Evolutionary conservation across 2,888 invertebrate genomes (phyloP), one percentile per base, ranked within the genome.

Genomic region (Ochropacha duplaris): DNA sequence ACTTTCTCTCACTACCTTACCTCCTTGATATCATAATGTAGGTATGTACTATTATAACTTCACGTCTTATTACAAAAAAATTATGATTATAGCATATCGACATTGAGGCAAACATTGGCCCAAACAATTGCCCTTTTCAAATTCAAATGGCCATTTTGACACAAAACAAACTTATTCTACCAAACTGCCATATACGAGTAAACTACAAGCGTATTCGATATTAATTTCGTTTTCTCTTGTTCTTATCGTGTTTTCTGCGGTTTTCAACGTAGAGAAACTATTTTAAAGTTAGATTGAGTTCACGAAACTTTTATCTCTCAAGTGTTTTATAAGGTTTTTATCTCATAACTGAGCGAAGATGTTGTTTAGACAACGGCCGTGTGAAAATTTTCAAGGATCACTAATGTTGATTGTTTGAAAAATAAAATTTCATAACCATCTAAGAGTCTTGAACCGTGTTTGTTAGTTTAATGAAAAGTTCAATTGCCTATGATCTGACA

Each of bases 271-370:
- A 70, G 72, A 65, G 58, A 72, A 86, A 84, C 85, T 84, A 83
- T 84, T 86, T 80, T 80, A 83, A 86, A 86, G 79, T 86, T 86
- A 86, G 81, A 86, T 85, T 84, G 83, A 84, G 86, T 86, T 86
- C 69, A 69, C 62, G 56, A 55, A 75, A 80, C 75, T 73, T 68
- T 67, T 68, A 61, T 74, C 65, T 62, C 62, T 57, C 61, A 73
- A 75, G 72, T 70, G 71, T 78, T 79, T 81, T 66, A 71, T 70
- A 71, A 54, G 68, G 71, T 77, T 81, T 79, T 81, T 75, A 68
- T 66, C 44, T 31, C 36, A 54, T 34, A 24, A 57, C 54, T 54
- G 51, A 39, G 52, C 49, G 9, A 6, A 19, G 36, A 36, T n/a
- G 44, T 16, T 44, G n/a, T 44, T 44, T n/a, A 4, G 2, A 4